phyloP scores from a whole-genome alignment of 2,888 invertebrate genomes.

The Geophilus truncorum region DNA sequence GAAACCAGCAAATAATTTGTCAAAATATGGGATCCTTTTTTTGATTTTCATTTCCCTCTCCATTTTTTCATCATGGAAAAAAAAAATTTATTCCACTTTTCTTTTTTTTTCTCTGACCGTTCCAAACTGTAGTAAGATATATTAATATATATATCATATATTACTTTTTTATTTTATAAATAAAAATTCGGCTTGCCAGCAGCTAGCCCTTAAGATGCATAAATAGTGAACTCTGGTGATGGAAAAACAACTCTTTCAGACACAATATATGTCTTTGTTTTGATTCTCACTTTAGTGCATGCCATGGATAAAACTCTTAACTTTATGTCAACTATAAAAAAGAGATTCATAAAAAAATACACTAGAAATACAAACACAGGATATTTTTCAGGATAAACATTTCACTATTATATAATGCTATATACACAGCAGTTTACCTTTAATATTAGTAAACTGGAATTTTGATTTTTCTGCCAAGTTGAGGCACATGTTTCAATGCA shows the following conservation, averaged over 20 bases:
- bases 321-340: conserved; percentile 12
- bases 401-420: background rate
- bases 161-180: background rate
- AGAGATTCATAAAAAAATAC: conserved; percentile 21
- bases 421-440: background rate
- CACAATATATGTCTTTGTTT: conserved; percentile 27
- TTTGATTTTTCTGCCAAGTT: background rate
- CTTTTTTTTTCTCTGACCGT: background rate
- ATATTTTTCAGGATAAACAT: background rate
- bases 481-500: background rate
- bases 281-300: conserved; percentile 23
- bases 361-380: conserved; percentile 16
- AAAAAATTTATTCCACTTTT: background rate
- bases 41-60: conserved; percentile 5
- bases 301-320: background rate
- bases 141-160: background rate
- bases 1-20: conserved; percentile 24
- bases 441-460: background rate
- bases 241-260: background rate
- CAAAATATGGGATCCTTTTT: conserved; percentile 23
- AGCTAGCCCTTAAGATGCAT: conserved; percentile 10
- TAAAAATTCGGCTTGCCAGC: background rate
- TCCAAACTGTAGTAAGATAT: background rate
- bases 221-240: conserved; percentile 23
- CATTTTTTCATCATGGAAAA: background rate